Base-by-base conservation (phyloP, 2,888 invertebrate genomes). In the Rhyacophila evoluta region DNA sequence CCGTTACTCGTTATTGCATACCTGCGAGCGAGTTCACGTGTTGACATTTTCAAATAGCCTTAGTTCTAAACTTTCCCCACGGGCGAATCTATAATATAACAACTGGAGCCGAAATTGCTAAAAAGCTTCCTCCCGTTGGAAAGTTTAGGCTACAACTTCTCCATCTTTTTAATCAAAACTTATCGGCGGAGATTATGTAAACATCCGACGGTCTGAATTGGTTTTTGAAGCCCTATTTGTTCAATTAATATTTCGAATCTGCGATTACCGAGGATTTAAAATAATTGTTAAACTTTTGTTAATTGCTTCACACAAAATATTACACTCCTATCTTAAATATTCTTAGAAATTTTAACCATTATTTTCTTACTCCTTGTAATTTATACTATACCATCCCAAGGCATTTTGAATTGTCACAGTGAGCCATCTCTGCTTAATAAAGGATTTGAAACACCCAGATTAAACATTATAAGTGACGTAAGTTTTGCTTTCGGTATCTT, bases 1-100 rank as follows among this genome's bases (percentile, higher is more conserved):
- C 70, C 55, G 19, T 77, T 77, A 55, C 77, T 77, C 77, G 72
- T 77, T 77, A 77, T 72, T 33, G 41, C 72, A 19, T 67, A 55
- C 55, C 77, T 38, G 33, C 12, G 67, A 72, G 72, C 77, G 12
- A 12, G 68, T 72, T 41, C 55, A n/a, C n/a, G 38, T 70, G 77
- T 77, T 77, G 77, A 77, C 77, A 77, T 77, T 77, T 72, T 41
- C 27, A 12, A 72, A 77, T 72, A 36, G 72, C 77, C 72, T 77
- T 69, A 41, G 71, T 76, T 76, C 71, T 71, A 71, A 76, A 76
- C 38, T 38, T 38, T 76, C 41, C 76, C 69, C 27, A 4, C 33
- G 19, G 69, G 8, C 69, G 69, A 69, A 69, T 69, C 19, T 55
- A 55, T n/a, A 38, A 38, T 10, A 38, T 19, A 55, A 25, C 55